Percentiles rank a stretch among this genome's conserved stretches.
Evolutionary conservation across 1,140 invertebrate genomes (phyloP).

Genomic region (Sinonovacula constricta): DNA sequence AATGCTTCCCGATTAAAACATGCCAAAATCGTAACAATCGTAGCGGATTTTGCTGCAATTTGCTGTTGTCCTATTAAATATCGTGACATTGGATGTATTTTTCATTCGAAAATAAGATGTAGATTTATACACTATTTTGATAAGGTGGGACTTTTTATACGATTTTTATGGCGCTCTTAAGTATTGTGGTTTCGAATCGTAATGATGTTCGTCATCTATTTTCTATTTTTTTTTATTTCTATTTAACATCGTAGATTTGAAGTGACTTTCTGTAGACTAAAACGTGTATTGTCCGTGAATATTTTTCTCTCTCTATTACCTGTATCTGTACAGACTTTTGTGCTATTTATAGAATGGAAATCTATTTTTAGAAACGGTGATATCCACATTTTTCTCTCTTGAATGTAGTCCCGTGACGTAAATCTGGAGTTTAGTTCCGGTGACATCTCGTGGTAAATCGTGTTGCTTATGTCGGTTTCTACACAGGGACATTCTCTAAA

Average conservation of each 20-base stretch:
- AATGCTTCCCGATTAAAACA: background rate
- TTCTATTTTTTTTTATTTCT: constrained; percentile 3
- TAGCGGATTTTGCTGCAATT: constrained; percentile 10
- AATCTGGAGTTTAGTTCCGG: constrained; percentile 40
- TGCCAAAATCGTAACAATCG: constrained; percentile 11
- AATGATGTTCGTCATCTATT: too few relatives aligned
- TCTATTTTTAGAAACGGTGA: constrained; percentile 40
- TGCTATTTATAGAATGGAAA: constrained; percentile 49
- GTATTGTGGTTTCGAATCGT: constrained; percentile 47
- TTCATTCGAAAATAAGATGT: constrained; percentile 29
- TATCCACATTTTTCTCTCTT: constrained; percentile 34
- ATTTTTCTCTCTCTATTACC: too few relatives aligned
- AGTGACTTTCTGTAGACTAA: background rate
- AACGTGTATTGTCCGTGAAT: constrained; percentile 18
- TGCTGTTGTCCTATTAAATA: constrained; percentile 41
- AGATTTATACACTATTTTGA: constrained; percentile 51
- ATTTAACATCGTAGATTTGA: constrained; percentile 5
- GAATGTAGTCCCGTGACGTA: constrained; percentile 52
- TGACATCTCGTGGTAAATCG: constrained; percentile 38
- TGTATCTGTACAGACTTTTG: too few relatives aligned
- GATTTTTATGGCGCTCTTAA: constrained; percentile 36
- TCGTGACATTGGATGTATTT: constrained; percentile 15
- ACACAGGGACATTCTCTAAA: too few relatives aligned
- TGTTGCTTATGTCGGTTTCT: constrained; percentile 23
- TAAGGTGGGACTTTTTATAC: constrained; percentile 40